Percentiles rank a stretch among this genome's conserved stretches.
These are phyloP conservation scores for Vulpes ferrilata DNA, from an alignment of 2,113 vertebrate species.

Conservation along the genomic window DNA sequence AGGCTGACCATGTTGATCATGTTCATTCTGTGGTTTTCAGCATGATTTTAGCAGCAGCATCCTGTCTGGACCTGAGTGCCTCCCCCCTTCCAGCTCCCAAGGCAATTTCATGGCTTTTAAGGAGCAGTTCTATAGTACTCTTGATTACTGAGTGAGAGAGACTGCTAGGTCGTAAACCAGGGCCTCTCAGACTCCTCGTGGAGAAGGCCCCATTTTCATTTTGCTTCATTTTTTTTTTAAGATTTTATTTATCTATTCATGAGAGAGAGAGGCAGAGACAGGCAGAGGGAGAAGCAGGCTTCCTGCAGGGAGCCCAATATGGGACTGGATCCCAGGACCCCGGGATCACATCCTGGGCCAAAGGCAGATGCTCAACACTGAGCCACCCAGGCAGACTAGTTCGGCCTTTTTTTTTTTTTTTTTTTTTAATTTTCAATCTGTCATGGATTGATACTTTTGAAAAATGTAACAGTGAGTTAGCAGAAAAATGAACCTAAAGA, in stretches of 20 bases:
- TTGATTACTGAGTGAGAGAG: fast-evolving
- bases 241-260: no score
- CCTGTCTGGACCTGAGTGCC: background rate
- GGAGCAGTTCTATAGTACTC: background rate
- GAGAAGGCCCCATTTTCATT: background rate
- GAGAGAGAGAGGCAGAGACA: no score
- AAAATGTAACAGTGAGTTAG: background rate
- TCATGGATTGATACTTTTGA: background rate
- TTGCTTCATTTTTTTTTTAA: background rate
- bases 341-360: no score
- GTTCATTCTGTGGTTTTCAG: background rate
- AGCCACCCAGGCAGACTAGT: no score
- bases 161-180: no score
- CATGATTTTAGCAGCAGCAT: background rate
- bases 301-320: no score
- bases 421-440: background rate
- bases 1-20: background rate
- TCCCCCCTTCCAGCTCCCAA: background rate
- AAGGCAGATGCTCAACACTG: no score
- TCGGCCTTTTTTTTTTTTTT: background rate
- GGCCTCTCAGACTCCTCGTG: background rate
- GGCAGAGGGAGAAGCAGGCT: no score
- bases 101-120: no score
- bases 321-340: no score
- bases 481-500: background rate